phyloP scores from a whole-genome alignment of 1,140 invertebrate species.

The Bombyx mandarina region DNA sequence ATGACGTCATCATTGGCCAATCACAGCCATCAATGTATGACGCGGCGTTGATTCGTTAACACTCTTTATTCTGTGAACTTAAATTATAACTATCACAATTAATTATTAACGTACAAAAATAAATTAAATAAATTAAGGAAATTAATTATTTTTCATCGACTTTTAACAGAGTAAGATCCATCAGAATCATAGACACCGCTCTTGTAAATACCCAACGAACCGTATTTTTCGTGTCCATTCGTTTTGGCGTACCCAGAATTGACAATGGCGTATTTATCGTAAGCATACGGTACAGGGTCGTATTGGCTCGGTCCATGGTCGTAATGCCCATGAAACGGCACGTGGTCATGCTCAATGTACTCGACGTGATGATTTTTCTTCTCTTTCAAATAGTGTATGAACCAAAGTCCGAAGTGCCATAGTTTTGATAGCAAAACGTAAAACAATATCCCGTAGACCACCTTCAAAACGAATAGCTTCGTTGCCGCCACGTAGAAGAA shows the following conservation, averaged over 20 bases:
- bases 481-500: constrained; percentile 55
- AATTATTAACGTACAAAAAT: not conserved
- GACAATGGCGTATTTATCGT: constrained; percentile 14
- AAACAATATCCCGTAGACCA: constrained; percentile 49
- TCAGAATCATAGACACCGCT: constrained; percentile 26
- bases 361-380: constrained; percentile 34
- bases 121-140: too few species aligned
- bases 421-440: constrained; percentile 39
- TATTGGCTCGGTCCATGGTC: constrained; percentile 12
- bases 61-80: too few species aligned
- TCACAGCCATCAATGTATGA: too few species aligned
- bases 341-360: constrained; percentile 35
- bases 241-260: constrained; percentile 1
- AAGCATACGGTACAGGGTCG: constrained; percentile 19
- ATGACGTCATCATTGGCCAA: too few species aligned
- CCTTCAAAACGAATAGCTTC: constrained; percentile 51
- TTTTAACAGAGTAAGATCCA: constrained; percentile 41
- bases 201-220: not conserved
- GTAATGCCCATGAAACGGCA: constrained; percentile 15
- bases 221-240: not conserved
- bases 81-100: not conserved
- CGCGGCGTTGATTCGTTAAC: too few species aligned
- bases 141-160: not conserved
- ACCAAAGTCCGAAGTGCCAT: constrained; percentile 48
- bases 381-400: constrained; percentile 42